Conservation (phyloP, 2,888 invertebrate species). For the Crocallis elinguaria region DNA sequence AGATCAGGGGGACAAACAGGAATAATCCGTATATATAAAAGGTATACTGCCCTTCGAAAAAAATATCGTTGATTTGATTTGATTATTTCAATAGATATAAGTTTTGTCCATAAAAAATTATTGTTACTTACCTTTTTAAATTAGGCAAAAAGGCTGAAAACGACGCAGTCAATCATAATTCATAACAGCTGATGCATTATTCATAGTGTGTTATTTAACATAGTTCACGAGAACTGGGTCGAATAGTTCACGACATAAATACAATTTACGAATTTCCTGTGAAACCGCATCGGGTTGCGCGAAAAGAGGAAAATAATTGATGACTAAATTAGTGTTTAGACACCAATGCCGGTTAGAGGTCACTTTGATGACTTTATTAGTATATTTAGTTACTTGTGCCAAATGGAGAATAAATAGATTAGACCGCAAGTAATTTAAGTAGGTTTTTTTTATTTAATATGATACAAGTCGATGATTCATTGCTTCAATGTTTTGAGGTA, state of each 20-base stretch:
- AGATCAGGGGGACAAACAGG: no score
- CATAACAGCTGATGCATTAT: conserved; percentile 37
- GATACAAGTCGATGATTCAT: no score
- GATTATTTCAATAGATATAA: no score
- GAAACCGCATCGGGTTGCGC: conserved; percentile 44
- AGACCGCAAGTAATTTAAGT: conserved; percentile 7
- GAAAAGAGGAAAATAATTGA: conserved; percentile 45
- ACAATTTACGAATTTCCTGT: conserved; percentile 36
- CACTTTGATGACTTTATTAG: conserved; percentile 39
- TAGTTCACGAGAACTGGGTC: conserved; percentile 48
- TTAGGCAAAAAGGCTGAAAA: conserved; percentile 31
- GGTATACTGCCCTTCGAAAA: no score
- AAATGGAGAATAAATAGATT: conserved; percentile 9
- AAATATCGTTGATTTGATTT: no score
- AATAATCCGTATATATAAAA: no score
- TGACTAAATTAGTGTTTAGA: conserved; percentile 37
- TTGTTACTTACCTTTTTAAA: no score
- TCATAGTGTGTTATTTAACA: conserved; percentile 37
- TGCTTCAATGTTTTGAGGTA: no score
- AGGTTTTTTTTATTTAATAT: neutral
- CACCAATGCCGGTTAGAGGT: no score
- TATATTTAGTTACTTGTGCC: conserved; percentile 29
- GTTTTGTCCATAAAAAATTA: no score
- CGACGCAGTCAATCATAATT: conserved; percentile 36
- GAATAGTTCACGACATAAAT: conserved; percentile 44